Evolutionary conservation across 2,888 invertebrate species (phyloP), one percentile per base, ranked within the genome.

Genomic region (Phalera bucephala): DNA sequence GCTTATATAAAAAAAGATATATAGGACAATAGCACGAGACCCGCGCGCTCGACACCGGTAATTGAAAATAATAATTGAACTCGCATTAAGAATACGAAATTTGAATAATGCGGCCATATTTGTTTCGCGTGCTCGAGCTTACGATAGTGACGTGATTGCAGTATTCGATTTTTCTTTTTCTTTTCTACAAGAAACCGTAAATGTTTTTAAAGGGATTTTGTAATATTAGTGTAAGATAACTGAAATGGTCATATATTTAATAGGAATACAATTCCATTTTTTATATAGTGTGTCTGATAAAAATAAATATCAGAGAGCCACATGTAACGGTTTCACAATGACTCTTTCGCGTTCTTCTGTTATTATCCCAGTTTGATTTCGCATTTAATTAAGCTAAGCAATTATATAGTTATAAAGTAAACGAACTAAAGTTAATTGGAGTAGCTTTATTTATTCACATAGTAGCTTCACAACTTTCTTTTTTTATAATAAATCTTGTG

Each of bases 41-140:
- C 51, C 58, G 56, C 55, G 41, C 44, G 40, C 66, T 69, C 71
- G 60, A 69, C 75, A 72, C 73, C 74, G 72, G 79, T 81, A 82
- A 84, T 83, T 80, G 80, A 77, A 84, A 85, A 83, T 83, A 79
- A 82, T 85, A 84, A 83, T 86, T 79, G 80, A 82, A 85, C 80
- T 80, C 60, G 72, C 80, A 82, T 81, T 85, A 83, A 76, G 79
- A 78, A 80, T 80, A 69, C 77, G 70, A 81, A 85, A 82, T 84
- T 73, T 72, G 75, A 80, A 80, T 79, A 82, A 79, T 76, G 74
- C 70, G 79, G 70, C 78, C 79, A 77, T 79, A 77, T 85, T 84
- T 75, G 77, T 75, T 81, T 79, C 72, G 76, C 79, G 73, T 61
- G 68, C 66, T 53, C 56, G 59, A 65, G 68, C 22, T 20, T 29